Percentiles rank a stretch among this genome's conserved stretches.
Evolutionary conservation across 2,113 vertebrate genomes (phyloP).

Genomic region (Calidris pygmaea): DNA sequence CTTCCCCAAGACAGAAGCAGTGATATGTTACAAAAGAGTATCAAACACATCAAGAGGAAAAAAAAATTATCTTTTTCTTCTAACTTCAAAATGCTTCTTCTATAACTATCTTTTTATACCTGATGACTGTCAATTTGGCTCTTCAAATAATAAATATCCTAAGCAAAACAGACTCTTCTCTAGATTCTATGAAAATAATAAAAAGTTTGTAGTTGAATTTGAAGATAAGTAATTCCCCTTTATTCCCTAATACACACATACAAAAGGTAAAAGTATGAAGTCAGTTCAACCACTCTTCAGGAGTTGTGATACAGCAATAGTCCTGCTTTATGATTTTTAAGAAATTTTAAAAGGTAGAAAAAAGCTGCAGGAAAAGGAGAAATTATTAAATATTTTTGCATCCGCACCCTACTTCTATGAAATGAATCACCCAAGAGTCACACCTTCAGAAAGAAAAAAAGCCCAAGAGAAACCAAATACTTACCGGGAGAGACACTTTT

Average conservation of each 20-base stretch:
- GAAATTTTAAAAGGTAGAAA: background rate
- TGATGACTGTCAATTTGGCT: background rate
- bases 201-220: background rate
- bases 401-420: rapidly evolving
- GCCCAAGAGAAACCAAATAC: background rate
- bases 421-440: background rate
- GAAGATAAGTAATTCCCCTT: background rate
- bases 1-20: background rate
- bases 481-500: background rate
- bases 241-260: background rate
- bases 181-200: background rate
- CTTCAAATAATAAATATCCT: background rate
- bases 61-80: background rate
- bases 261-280: background rate
- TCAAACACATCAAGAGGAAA: background rate
- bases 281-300: background rate
- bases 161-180: background rate
- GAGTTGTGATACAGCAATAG: background rate
- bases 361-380: background rate
- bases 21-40: background rate
- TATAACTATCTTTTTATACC: background rate
- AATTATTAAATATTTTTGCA: background rate
- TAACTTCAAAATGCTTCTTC: background rate
- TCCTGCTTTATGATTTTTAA: background rate
- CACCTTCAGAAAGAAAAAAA: background rate